Base-by-base conservation (phyloP, 37 sponge, comb jelly and placozoan species). In the Dysidea cf. avara region DNA sequence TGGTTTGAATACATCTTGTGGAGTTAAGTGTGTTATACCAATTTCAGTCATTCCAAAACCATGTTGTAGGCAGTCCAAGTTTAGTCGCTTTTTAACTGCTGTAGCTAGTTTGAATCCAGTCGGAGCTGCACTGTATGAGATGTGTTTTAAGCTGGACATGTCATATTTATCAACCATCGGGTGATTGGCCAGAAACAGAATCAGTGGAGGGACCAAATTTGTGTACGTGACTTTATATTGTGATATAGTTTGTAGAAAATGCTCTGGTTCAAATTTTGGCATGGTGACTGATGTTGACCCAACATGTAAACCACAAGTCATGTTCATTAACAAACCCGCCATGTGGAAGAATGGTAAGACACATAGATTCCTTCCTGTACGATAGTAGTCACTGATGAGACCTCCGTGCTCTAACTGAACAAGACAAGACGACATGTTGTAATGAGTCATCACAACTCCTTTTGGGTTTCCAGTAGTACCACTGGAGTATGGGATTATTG, bases 401-500 rank as follows among this genome's bases (percentile, higher is more conserved):
- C 74, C 64, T 1, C 74, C 69, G 35, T 82, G 80, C 31, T 64
- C 50, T 14, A 83, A 22, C 61, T 88, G 89, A 32, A 16, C 30
- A 0, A 78, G 14, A 34, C 83, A 83, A 16, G 90, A 38, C 13
- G 76, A 64, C n/a, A 88, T 43, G 63, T 84, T 92, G 54, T 63
- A 33, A 56, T 94, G 86, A 20, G 90, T 77, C 31, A 94, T 56
- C 90, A 90, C 83, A 43, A 94, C 95, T n/a, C 90, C 95, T 57
- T 94, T 94, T 31, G 90, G 81, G 24, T 90, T 74, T 12, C 95
- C 95, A 40, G n/a, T n/a, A n/a, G n/a, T n/a, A n/a, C n/a, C n/a
- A n/a, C n/a, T n/a, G n/a, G n/a, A n/a, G n/a, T n/a, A 87, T 94
- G 7, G 95, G 90, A 0, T 91, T 91, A 60, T 91, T 94, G n/a